Conservation (phyloP, 2,888 invertebrate genomes). For the Sesamia inferens region DNA sequence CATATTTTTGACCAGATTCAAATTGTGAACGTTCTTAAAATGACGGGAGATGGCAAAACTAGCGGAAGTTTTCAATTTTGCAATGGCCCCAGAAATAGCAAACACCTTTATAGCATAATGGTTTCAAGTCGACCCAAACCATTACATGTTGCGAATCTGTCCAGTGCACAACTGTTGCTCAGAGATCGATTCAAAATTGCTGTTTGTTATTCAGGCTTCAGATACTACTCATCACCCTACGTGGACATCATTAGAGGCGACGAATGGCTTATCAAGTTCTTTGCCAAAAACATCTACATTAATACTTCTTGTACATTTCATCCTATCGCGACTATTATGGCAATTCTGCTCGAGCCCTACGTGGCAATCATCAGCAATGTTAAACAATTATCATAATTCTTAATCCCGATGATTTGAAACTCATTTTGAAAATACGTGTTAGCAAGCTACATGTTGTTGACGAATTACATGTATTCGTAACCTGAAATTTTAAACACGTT, state of each 20-base stretch:
- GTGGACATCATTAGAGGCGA: background rate
- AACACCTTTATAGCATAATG: background rate
- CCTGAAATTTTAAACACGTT: conserved; percentile 17
- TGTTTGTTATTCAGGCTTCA: background rate
- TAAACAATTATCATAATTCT: conserved; percentile 30
- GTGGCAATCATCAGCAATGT: background rate
- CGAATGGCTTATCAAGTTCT: background rate
- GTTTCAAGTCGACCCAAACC: background rate
- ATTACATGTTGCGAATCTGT: background rate
- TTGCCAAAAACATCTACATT: conserved; percentile 20
- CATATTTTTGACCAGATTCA: no score
- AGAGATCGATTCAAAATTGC: background rate
- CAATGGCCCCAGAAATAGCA: background rate
- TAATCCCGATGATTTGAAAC: conserved; percentile 4
- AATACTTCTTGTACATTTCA: background rate
- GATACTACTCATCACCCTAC: background rate
- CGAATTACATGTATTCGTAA: conserved; percentile 15
- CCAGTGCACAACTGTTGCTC: background rate
- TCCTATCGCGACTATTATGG: conserved; percentile 1
- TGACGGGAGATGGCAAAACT: background rate
- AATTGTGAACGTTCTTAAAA: no score
- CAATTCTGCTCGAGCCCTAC: background rate
- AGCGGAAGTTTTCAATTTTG: background rate
- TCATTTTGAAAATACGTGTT: conserved; percentile 27
- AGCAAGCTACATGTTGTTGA: conserved; percentile 12